Base-by-base conservation (phyloP, 1,140 invertebrate genomes). In the Drosophila fuyamai region DNA sequence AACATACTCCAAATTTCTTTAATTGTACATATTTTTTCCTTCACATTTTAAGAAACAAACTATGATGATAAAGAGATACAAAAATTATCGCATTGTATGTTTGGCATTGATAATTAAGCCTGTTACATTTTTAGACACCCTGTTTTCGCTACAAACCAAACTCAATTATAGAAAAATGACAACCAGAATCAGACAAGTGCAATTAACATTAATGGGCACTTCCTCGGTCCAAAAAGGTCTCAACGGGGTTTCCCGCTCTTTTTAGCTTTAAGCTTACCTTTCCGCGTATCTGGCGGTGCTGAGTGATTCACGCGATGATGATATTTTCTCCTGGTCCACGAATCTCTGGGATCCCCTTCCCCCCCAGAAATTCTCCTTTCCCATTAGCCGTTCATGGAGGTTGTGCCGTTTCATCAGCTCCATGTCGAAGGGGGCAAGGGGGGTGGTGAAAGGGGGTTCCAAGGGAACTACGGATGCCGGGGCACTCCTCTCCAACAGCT, bases 201-300 rank as follows among this genome's bases (percentile, higher is more conserved):
- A 83, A 89, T 83, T 77, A 61, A 48, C 46, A 56, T 77, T 77
- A 89, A 89, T 89, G 76, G 47, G 7, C 23, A 67, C 61, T 88
- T 89, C 76, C 76, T 74, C 46, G 36, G 29, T 44, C n/a, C 36
- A 6, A 18, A 14, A 38, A 46, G 16, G 44, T 16, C 18, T 16
- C 16, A 63, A n/a, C 29, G 38, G 40, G 41, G 12, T 51, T 65
- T 58, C 16, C 47, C 40, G 40, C 51, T 56, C 47, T 57, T 55
- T 59, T n/a, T 27, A 10, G 27, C 1, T 51, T 51, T 18, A 36
- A 8, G 57, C 38, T 77, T 56, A 88, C 83, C 83, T 88, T 46
- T 74, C 63, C 4, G 72, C 72, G 38, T 80, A 83, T 44, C 68
- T 56, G 2, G 66, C 43, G 0, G 56, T 41, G 73, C 40, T 74